These are phyloP conservation scores for Callosobruchus maculatus DNA, from an alignment of 2,888 invertebrate genomes.

Conservation along the genomic window DNA sequence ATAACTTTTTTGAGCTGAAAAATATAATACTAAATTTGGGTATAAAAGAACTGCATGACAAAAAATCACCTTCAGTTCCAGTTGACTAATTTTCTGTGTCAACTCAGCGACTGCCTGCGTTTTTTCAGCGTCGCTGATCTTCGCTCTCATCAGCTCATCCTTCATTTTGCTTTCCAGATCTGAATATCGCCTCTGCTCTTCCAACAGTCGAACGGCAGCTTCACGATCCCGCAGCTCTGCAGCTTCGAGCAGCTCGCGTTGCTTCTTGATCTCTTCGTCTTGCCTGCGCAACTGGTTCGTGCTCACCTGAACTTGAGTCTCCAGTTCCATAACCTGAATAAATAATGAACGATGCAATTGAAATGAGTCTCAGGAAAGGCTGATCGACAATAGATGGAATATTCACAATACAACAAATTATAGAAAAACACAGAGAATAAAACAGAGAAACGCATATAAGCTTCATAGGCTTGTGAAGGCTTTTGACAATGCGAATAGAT, in stretches of 20 bases:
- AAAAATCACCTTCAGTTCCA: constrained; percentile 79
- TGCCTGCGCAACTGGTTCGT: constrained; percentile 86
- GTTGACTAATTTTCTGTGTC: constrained; percentile 87
- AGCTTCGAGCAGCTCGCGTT: constrained; percentile 75
- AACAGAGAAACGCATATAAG: too few relatives aligned
- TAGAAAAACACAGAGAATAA: too few relatives aligned
- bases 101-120: constrained; percentile 91
- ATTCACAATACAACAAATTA: too few relatives aligned
- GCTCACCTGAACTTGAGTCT: constrained; percentile 90
- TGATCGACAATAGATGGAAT: too few relatives aligned
- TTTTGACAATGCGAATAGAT: too few relatives aligned
- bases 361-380: too few relatives aligned
- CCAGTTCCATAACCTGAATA: constrained; percentile 82
- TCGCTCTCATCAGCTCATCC: constrained; percentile 89
- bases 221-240: constrained; percentile 72
- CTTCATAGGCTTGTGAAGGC: too few relatives aligned
- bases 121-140: constrained; percentile 92
- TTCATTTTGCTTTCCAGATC: constrained; percentile 69
- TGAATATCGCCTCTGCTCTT: constrained; percentile 75
- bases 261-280: constrained; percentile 86
- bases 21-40: too few relatives aligned
- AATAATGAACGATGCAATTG: too few relatives aligned
- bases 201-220: constrained; percentile 71
- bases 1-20: too few relatives aligned
- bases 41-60: too few relatives aligned